These are phyloP conservation scores for Patella depressa DNA, from an alignment of 2,888 invertebrate species.

Conservation along the genomic window DNA sequence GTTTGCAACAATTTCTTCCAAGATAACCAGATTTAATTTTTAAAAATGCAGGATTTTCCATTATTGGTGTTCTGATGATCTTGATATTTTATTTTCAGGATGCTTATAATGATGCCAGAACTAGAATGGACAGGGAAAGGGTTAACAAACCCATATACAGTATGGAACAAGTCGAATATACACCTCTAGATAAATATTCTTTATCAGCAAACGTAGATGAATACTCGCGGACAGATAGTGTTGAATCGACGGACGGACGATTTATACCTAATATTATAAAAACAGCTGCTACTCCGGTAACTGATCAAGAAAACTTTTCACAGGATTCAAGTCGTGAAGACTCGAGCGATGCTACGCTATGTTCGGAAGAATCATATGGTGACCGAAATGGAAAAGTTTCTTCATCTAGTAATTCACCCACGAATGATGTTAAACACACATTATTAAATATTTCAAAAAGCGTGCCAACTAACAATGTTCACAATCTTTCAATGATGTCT, in stretches of 20 bases:
- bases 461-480: neutral
- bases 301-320: neutral
- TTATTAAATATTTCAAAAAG: neutral
- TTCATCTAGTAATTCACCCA: neutral
- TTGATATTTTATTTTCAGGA: slow-evolving; percentile 24
- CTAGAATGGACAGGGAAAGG: slow-evolving; percentile 30
- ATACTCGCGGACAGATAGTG: slow-evolving; percentile 33
- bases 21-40: too few relatives aligned
- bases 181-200: slow-evolving; percentile 13
- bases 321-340: neutral
- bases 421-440: neutral
- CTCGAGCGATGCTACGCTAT: neutral
- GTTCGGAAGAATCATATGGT: neutral
- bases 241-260: slow-evolving; percentile 39
- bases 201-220: neutral
- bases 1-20: too few relatives aligned
- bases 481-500: neutral
- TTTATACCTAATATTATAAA: slow-evolving; percentile 37
- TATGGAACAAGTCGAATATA: slow-evolving; percentile 32
- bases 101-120: slow-evolving; percentile 45
- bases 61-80: too few relatives aligned
- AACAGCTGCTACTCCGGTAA: neutral
- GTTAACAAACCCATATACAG: slow-evolving; percentile 41
- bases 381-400: neutral
- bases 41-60: too few relatives aligned